Base-by-base conservation (phyloP, 2,113 vertebrate genomes). In the Centropus bengalensis region DNA sequence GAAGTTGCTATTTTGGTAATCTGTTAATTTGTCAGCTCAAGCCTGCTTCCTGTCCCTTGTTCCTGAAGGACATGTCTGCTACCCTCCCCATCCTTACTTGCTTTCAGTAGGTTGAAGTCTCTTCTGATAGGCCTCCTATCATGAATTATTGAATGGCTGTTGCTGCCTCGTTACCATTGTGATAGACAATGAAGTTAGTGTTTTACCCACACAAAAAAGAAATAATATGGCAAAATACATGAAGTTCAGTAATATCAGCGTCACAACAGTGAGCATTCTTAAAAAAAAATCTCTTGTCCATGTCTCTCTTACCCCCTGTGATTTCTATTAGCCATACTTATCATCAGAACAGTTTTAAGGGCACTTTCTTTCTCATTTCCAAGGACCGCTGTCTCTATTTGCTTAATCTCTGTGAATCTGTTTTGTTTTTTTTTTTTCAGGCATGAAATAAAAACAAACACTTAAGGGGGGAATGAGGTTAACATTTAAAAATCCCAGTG, bases 401-500 rank as follows among this genome's bases (percentile, higher is more conserved):
- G 5, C 44, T 73, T 73, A 44, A 93, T 93, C 54, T 93, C 23
- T 63, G 63, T 71, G 33, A 87, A 75, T 62, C 81, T 94, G 73
- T 89, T 76, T 89, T 94, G 73, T 89, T 76, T 89, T 76, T 82
- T 36, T 36, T 36, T 36, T 82, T 95, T 63, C 45, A 44, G 51
- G 47, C 60, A 45, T 87, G 83, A 95, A 95, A 79, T n/a, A 76
- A 82, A 91, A 63, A 38, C 68, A 73, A 91, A 75, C 44, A 68
- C 69, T 64, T 81, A 74, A 91, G 80, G 77, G 85, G 92, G 88
- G 66, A 89, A 58, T 56, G 64, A 92, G 47, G 71, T 90, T 88
- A 93, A 79, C 52, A 87, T 94, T 86, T 89, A 83, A 59, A 96
- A 92, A 96, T 79, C 84, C 81, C 66, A 84, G 66, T 69, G 75